These are phyloP conservation scores for Aotus griseimembra DNA, from an alignment of 2,797 vertebrate species.

Conservation along the genomic window DNA sequence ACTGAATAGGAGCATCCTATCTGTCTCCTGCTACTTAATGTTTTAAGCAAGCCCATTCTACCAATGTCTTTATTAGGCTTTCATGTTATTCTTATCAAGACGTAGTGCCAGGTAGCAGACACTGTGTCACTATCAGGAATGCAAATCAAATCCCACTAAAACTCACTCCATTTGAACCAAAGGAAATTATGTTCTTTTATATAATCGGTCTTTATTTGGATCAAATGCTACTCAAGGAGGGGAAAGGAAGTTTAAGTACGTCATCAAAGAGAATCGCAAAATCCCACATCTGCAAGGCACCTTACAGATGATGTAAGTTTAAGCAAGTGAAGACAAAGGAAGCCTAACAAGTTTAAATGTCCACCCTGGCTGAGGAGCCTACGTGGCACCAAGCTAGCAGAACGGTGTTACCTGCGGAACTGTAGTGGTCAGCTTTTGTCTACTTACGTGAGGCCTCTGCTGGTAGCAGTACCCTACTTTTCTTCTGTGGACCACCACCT, in stretches of 20 bases:
- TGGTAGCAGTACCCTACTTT: background rate
- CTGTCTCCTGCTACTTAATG: background rate
- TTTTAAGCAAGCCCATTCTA: background rate
- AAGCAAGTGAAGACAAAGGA: background rate
- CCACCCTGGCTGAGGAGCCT: background rate
- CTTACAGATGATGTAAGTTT: background rate
- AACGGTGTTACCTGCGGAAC: too few species aligned
- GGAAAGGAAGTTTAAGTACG: background rate
- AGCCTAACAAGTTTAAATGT: background rate
- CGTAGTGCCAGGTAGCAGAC: background rate
- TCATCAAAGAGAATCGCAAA: background rate
- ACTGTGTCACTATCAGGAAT: background rate
- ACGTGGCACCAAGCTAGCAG: too few species aligned
- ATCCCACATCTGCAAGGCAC: background rate
- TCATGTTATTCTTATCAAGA: background rate
- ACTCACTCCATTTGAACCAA: background rate
- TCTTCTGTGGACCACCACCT: background rate
- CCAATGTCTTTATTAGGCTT: background rate
- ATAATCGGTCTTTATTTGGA: background rate
- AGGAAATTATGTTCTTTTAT: background rate
- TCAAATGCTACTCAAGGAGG: background rate
- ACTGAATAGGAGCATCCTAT: background rate
- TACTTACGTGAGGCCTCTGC: background rate
- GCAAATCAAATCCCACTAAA: background rate
- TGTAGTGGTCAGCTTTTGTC: rapidly evolving